Conservation (phyloP, 2,888 invertebrate species). For the Galerucella nymphaeae region DNA sequence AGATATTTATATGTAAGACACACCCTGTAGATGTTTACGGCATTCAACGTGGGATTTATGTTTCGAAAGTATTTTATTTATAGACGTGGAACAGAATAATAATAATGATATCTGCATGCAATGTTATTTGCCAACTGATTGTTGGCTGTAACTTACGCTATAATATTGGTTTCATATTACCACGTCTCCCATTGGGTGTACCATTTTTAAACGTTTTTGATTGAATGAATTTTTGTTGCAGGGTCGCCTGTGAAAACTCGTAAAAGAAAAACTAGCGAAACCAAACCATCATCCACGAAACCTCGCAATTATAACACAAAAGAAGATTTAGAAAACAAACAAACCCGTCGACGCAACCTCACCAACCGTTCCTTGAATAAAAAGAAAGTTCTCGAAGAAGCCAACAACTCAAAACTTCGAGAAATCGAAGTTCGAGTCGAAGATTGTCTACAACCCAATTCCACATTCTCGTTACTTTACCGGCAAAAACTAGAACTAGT, state of each 20-base stretch:
- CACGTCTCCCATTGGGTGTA: too few species aligned
- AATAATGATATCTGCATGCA: background rate
- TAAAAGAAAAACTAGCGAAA: constrained; percentile 61
- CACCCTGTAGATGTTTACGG: background rate
- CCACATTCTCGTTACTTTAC: constrained; percentile 54
- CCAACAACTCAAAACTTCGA: constrained; percentile 64
- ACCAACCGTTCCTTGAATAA: constrained; percentile 58
- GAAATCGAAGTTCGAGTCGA: constrained; percentile 63
- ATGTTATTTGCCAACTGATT: constrained; percentile 5
- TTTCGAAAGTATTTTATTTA: background rate
- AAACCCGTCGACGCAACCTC: constrained; percentile 56
- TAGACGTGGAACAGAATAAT: background rate
- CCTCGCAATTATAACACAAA: constrained; percentile 54
- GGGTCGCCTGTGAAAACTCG: constrained; percentile 48
- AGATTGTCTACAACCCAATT: constrained; percentile 62
- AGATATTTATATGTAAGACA: background rate
- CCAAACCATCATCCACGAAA: constrained; percentile 54
- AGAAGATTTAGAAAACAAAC: constrained; percentile 62
- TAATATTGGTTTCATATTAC: too few species aligned
- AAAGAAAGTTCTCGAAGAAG: constrained; percentile 64
- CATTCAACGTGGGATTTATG: background rate
- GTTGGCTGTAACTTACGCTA: background rate
- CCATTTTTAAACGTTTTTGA: background rate
- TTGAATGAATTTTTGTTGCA: constrained; percentile 40
- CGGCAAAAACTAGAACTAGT: constrained; percentile 36